These are phyloP conservation scores for Drosophila vallismaia DNA, from an alignment of 2,888 invertebrate species.

Conservation along the genomic window DNA sequence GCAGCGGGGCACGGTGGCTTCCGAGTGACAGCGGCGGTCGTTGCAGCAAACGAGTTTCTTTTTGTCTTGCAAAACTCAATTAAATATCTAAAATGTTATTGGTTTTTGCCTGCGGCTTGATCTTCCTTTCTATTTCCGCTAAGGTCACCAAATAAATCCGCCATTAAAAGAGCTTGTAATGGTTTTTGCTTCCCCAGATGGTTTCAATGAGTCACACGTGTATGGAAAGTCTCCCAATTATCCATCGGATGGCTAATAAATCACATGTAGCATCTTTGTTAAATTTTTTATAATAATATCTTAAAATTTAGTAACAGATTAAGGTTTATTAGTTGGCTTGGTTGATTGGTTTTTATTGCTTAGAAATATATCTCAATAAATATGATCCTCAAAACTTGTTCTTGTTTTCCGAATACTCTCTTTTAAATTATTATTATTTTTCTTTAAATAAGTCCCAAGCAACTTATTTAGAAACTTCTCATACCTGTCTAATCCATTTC, in stretches of 20 bases:
- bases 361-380: too few relatives aligned
- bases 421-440: too few relatives aligned
- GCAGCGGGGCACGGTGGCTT: slow-evolving; percentile 18
- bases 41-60: slow-evolving; percentile 41
- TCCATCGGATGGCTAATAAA: too few relatives aligned
- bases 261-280: too few relatives aligned
- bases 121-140: slow-evolving; percentile 44
- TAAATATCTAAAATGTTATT: slow-evolving; percentile 43
- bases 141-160: slow-evolving; percentile 39
- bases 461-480: neutral
- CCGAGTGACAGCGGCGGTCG: slow-evolving; percentile 19
- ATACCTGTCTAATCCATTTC: neutral
- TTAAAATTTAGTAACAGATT: too few relatives aligned
- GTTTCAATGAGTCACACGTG: neutral
- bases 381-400: too few relatives aligned
- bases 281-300: too few relatives aligned
- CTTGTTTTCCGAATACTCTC: too few relatives aligned
- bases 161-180: neutral
- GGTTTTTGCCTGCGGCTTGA: slow-evolving; percentile 10
- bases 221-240: too few relatives aligned
- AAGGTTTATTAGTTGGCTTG: too few relatives aligned
- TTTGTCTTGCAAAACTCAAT: slow-evolving; percentile 60
- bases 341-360: too few relatives aligned
- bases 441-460: too few relatives aligned
- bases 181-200: neutral